Conservation (phyloP, 2,888 invertebrate genomes). For the Perdita meconis region DNA sequence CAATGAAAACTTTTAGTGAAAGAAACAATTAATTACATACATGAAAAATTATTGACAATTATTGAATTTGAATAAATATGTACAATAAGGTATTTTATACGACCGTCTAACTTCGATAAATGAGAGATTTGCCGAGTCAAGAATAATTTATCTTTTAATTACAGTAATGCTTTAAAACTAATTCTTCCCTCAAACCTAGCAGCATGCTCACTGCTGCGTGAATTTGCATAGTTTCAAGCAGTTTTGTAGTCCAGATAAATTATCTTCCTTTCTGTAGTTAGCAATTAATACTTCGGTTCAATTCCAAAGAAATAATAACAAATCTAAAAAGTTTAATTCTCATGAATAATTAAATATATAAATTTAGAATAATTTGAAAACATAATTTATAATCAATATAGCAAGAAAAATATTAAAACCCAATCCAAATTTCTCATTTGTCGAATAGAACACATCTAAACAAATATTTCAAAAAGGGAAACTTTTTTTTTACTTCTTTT, state of each 20-base stretch:
- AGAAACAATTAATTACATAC: not conserved
- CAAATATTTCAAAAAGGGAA: not conserved
- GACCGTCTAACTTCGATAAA: not conserved
- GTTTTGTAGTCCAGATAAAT: too few species aligned
- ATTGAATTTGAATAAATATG: not conserved
- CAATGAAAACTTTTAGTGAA: slow-evolving; percentile 1
- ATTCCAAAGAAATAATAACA: too few species aligned
- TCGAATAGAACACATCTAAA: slow-evolving; percentile 1
- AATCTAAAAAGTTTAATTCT: too few species aligned
- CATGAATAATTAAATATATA: not conserved
- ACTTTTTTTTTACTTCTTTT: not conserved
- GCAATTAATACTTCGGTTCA: too few species aligned
- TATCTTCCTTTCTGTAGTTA: too few species aligned
- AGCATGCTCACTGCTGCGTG: too few species aligned
- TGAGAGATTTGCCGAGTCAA: not conserved
- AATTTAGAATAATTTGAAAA: not conserved
- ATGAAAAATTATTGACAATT: not conserved
- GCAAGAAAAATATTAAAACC: slow-evolving; percentile 1
- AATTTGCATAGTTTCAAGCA: too few species aligned
- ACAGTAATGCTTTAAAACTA: too few species aligned
- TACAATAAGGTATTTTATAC: not conserved
- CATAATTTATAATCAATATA: not conserved
- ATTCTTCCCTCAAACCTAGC: too few species aligned
- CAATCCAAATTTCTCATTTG: not conserved
- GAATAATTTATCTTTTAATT: slow-evolving; percentile 2